Percentiles rank a stretch among this genome's conserved stretches.
Conservation (phyloP, 2,113 vertebrate species). For the Thomomys bottae region DNA sequence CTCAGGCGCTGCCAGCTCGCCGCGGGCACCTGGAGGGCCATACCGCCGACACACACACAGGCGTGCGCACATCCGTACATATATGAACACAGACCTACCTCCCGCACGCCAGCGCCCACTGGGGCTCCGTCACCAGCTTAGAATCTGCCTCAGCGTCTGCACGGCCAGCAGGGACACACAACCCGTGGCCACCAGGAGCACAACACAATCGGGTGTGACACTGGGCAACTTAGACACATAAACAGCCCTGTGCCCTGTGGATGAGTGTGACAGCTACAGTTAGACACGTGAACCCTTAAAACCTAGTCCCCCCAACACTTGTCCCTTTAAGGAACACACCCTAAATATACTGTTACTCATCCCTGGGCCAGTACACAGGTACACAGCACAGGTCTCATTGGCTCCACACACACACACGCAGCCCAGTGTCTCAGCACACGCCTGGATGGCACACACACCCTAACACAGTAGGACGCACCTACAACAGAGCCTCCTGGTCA, state of each 20-base stretch:
- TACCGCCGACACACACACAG: not conserved
- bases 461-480: slow-evolving; percentile 57
- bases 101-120: slow-evolving; percentile 70
- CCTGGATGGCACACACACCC: slow-evolving; percentile 66
- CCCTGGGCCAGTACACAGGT: slow-evolving; percentile 6
- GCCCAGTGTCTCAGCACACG: slow-evolving; percentile 29
- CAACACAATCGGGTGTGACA: slow-evolving; percentile 49
- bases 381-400: not conserved
- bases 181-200: slow-evolving; percentile 28
- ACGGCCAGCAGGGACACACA: slow-evolving; percentile 46
- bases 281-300: slow-evolving; percentile 2
- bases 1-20: slow-evolving; percentile 58
- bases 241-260: not conserved
- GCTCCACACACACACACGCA: slow-evolving; percentile 19
- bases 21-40: slow-evolving; percentile 39
- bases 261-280: slow-evolving; percentile 14
- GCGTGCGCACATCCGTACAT: slow-evolving; percentile 61
- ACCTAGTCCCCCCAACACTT: not conserved
- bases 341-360: slow-evolving; percentile 35
- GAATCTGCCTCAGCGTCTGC: slow-evolving; percentile 50
- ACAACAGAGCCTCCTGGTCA: slow-evolving; percentile 55
- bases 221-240: slow-evolving; percentile 28
- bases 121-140: slow-evolving; percentile 63
- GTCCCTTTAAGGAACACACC: slow-evolving; percentile 62
- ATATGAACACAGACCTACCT: slow-evolving; percentile 63